Percentiles rank a stretch among this genome's conserved stretches.
These are phyloP conservation scores for Teinopalpus imperialis DNA, from an alignment of 2,888 invertebrate species.

Conservation along the genomic window DNA sequence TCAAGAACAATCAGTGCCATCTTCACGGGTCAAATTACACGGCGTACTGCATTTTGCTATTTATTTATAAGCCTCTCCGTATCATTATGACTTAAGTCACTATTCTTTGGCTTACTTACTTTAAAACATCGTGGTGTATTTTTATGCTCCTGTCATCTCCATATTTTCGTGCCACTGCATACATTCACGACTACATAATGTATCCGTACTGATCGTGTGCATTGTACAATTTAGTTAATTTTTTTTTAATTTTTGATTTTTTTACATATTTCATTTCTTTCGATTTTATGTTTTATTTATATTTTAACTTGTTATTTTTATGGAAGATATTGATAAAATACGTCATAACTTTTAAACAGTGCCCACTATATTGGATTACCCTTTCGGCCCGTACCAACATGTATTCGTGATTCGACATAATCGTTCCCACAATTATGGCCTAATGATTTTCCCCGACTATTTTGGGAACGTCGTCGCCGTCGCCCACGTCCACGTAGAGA, in stretches of 20 bases:
- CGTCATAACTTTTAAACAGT: too few relatives aligned
- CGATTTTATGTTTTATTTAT: too few relatives aligned
- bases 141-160: too few relatives aligned
- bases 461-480: constrained; percentile 59
- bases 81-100: constrained; percentile 9
- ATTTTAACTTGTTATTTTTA: too few relatives aligned
- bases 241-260: too few relatives aligned
- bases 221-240: too few relatives aligned
- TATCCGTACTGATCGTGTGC: too few relatives aligned
- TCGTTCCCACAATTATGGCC: constrained; percentile 37
- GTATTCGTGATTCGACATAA: constrained; percentile 15
- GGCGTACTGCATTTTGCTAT: constrained; percentile 1
- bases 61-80: constrained; percentile 8
- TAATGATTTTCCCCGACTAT: constrained; percentile 40
- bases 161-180: too few relatives aligned
- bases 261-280: too few relatives aligned
- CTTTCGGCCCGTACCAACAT: neutral
- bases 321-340: too few relatives aligned
- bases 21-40: constrained; percentile 15
- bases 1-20: constrained; percentile 8
- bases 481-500: constrained; percentile 49
- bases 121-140: neutral
- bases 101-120: neutral
- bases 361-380: too few relatives aligned
- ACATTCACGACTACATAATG: too few relatives aligned